These are phyloP conservation scores for Halotydeus destructor DNA, from an alignment of 1,140 invertebrate species.

Conservation along the genomic window DNA sequence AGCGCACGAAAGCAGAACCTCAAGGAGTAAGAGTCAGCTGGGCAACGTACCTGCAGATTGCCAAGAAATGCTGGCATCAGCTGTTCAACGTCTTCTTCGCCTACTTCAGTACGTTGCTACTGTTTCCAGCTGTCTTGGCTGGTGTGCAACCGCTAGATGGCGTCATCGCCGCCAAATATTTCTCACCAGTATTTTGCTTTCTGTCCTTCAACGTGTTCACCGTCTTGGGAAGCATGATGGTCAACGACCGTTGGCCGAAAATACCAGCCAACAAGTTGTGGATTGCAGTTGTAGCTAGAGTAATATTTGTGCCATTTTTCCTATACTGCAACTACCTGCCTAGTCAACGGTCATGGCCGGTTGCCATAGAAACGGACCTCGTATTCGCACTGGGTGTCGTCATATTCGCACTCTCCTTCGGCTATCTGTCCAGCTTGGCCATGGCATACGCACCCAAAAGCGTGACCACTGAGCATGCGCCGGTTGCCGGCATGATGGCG, in stretches of 20 bases:
- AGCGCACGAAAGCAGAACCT: slow-evolving; percentile 28
- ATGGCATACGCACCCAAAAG: slow-evolving; percentile 92
- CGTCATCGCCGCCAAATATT: slow-evolving; percentile 44
- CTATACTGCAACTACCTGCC: slow-evolving; percentile 73
- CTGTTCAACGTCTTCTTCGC: slow-evolving; percentile 76
- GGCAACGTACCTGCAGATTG: slow-evolving; percentile 1
- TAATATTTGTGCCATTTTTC: slow-evolving; percentile 69
- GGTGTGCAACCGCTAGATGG: slow-evolving; percentile 27
- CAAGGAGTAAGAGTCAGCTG: background rate
- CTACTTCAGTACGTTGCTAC: slow-evolving; percentile 72
- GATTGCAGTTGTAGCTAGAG: slow-evolving; percentile 51
- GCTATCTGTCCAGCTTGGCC: slow-evolving; percentile 70
- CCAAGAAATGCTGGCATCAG: slow-evolving; percentile 42
- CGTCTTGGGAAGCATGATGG: slow-evolving; percentile 68
- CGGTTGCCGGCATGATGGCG: slow-evolving; percentile 81
- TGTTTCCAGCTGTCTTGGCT: slow-evolving; percentile 75
- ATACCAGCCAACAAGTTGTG: slow-evolving; percentile 37
- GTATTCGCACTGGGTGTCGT: slow-evolving; percentile 50
- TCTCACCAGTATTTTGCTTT: slow-evolving; percentile 58
- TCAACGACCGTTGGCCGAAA: slow-evolving; percentile 44
- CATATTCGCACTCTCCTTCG: slow-evolving; percentile 58
- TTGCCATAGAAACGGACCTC: slow-evolving; percentile 61
- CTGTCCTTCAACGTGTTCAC: slow-evolving; percentile 82
- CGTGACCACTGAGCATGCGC: slow-evolving; percentile 55
- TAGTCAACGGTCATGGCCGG: slow-evolving; percentile 35